Evolutionary conservation across 2,888 invertebrate species (phyloP).

Genomic region (Dioctria rufipes): DNA sequence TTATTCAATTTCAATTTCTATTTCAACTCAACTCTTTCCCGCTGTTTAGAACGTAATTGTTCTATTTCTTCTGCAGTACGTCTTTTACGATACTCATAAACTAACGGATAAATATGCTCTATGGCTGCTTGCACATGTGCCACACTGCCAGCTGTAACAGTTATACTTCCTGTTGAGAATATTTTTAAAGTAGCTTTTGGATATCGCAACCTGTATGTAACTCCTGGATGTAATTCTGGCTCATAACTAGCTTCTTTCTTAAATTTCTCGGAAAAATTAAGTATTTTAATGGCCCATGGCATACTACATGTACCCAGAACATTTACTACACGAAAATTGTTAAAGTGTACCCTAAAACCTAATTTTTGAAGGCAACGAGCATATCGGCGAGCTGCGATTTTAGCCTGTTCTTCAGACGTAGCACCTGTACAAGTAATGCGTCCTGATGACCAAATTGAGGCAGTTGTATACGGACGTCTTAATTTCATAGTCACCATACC

Average conservation of each 20-base stretch:
- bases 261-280: slow-evolving; percentile 90
- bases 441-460: slow-evolving; percentile 99
- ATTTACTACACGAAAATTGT: slow-evolving; percentile 96
- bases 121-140: slow-evolving; percentile 89
- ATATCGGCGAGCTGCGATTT: slow-evolving; percentile 91
- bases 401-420: slow-evolving; percentile 83
- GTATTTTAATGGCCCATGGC: slow-evolving; percentile 97
- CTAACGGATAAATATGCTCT: slow-evolving; percentile 94
- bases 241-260: slow-evolving; percentile 93
- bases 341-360: slow-evolving; percentile 91
- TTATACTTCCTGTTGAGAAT: slow-evolving; percentile 97
- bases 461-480: slow-evolving; percentile 94
- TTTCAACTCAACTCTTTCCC: slow-evolving; percentile 3
- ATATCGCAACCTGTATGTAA: slow-evolving; percentile 91
- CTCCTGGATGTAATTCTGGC: slow-evolving; percentile 97
- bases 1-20: no score
- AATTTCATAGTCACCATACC: slow-evolving; percentile 99
- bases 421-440: slow-evolving; percentile 90
- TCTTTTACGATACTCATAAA: slow-evolving; percentile 92
- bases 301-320: slow-evolving; percentile 97
- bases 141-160: slow-evolving; percentile 95
- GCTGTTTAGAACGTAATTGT: slow-evolving; percentile 69
- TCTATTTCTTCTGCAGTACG: slow-evolving; percentile 79
- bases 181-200: slow-evolving; percentile 97
- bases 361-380: slow-evolving; percentile 93